Conservation (phyloP, 2,113 vertebrate genomes). For the Apteryx mantelli region DNA sequence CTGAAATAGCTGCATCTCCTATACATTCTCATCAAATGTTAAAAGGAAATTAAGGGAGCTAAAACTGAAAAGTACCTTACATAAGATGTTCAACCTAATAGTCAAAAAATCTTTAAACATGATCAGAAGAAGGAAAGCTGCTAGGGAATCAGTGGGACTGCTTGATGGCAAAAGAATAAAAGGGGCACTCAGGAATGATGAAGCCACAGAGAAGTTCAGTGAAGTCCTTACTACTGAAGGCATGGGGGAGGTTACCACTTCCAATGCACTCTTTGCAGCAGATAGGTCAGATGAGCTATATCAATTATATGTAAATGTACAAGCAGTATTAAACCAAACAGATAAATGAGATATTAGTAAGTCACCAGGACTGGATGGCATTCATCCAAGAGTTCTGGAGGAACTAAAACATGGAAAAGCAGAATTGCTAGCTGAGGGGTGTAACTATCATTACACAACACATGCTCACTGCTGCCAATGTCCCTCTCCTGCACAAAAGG, state of each 20-base stretch:
- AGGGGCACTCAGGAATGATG: no score
- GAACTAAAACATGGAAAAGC: not conserved
- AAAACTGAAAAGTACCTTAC: not conserved
- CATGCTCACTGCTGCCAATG: not conserved
- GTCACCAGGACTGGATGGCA: not conserved
- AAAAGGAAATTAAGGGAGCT: not conserved
- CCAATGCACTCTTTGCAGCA: not conserved
- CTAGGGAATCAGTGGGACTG: not conserved
- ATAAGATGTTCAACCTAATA: not conserved
- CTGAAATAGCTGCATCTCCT: not conserved
- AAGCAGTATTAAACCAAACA: not conserved
- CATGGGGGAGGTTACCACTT: not conserved
- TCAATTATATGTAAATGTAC: not conserved
- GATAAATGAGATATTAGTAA: not conserved
- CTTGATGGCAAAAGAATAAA: not conserved
- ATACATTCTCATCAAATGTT: not conserved
- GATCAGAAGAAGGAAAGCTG: not conserved
- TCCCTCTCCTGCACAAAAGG: not conserved
- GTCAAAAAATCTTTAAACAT: not conserved
- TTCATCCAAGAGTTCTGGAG: not conserved
- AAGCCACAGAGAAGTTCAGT: no score
- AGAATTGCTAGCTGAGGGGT: not conserved
- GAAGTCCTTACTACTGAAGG: not conserved
- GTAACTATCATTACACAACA: not conserved
- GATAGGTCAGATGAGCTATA: not conserved